These are phyloP conservation scores for Ptilodon capucinus DNA, from an alignment of 2,888 invertebrate genomes.

Conservation along the genomic window DNA sequence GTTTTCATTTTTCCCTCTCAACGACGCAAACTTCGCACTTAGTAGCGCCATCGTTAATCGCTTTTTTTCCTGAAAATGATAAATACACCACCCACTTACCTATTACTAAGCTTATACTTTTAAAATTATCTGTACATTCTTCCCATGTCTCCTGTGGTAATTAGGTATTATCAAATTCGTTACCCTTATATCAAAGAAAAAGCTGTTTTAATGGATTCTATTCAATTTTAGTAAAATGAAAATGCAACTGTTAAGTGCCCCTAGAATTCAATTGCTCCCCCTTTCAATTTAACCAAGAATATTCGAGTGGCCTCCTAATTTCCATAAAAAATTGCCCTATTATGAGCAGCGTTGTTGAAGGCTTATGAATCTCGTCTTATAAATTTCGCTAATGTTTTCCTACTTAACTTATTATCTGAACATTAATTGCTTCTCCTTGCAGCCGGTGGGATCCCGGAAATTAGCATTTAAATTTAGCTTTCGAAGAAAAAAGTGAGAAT, in stretches of 20 bases:
- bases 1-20: neutral
- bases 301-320: conserved; percentile 14
- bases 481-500: conserved; percentile 3
- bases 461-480: conserved; percentile 28
- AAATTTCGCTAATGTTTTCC: conserved; percentile 43
- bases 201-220: too few species aligned
- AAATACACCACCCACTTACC: neutral
- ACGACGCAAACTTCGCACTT: conserved; percentile 5
- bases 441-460: conserved; percentile 27
- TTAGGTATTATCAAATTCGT: neutral
- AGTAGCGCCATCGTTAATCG: neutral
- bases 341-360: conserved; percentile 33
- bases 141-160: neutral
- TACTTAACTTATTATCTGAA: conserved; percentile 47
- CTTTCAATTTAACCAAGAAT: conserved; percentile 13
- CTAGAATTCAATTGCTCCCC: neutral
- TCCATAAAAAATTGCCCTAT: conserved; percentile 39
- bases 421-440: conserved; percentile 39
- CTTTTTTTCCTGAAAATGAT: neutral
- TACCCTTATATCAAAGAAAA: too few species aligned
- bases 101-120: too few species aligned
- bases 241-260: neutral
- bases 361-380: conserved; percentile 42
- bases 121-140: too few species aligned
- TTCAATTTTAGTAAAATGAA: neutral